Evolutionary conservation across 1,140 invertebrate species (phyloP).

Genomic region (Parasteatoda tepidariorum): DNA sequence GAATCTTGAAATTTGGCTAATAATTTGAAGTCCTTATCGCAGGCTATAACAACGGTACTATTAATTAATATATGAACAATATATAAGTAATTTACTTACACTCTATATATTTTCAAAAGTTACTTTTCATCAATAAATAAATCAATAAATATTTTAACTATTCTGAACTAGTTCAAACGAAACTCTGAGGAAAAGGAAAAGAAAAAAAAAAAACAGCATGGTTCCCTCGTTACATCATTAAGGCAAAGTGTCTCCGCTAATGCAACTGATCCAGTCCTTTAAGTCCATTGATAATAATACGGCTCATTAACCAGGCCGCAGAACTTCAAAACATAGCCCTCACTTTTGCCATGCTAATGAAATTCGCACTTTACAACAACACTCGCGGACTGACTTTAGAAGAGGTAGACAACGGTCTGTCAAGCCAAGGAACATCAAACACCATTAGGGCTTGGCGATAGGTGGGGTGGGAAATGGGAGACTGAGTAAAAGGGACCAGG

Average conservation of each 20-base stretch:
- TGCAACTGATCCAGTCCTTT: background rate
- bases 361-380: conserved; percentile 26
- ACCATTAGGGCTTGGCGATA: background rate
- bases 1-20: too few relatives aligned
- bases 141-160: background rate
- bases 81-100: too few relatives aligned
- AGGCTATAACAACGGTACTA: too few relatives aligned
- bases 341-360: background rate
- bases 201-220: too few relatives aligned
- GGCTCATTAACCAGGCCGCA: background rate
- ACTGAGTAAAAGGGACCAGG: background rate
- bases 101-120: too few relatives aligned
- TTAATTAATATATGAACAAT: too few relatives aligned
- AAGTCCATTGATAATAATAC: background rate
- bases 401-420: background rate
- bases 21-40: too few relatives aligned
- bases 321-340: background rate
- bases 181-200: background rate
- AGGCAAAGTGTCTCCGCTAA: background rate
- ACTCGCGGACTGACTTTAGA: background rate
- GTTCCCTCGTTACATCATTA: background rate
- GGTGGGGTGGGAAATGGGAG: background rate
- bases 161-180: background rate
- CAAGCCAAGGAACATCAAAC: conserved; percentile 17
- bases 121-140: background rate